Base-by-base conservation (phyloP, 2,113 vertebrate genomes). In the Neodon shergylaensis region DNA sequence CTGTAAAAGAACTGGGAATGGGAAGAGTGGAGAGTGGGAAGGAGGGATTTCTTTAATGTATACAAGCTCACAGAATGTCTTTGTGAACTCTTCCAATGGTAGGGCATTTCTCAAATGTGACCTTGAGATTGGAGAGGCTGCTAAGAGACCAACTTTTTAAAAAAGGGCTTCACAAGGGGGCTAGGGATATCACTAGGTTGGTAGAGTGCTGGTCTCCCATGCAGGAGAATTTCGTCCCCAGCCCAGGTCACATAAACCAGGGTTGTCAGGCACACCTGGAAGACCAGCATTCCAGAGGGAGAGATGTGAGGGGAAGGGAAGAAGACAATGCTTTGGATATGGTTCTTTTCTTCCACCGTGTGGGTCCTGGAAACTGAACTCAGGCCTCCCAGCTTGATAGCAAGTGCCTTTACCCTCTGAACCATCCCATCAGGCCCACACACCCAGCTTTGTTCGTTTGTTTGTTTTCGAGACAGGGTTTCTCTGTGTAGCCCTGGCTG, bases 51-150 rank as follows among this genome's bases (percentile, higher is more conserved):
- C 63, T 91, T 84, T 84, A 39, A 19, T 47, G 19, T 47, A 28
- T 12, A 36, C 28, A 42, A 76, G 52, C 42, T 89, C 73, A n/a
- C 42, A 21, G 49, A 78, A 82, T 86, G 11, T 22, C 28, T 66
- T 68, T 81, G 31, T 58, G 44, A 82, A 74, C 52, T 70, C 21
- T 94, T 90, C 82, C 11, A 44, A 93, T 94, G 44, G n/a, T 44
- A 58, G n/a, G 83, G 26, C 39, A n/a, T 79, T 96, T 92, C 87
- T 94, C 65, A 85, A 54, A 70, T 11, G 9, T 91, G n/a, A 5
- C 14, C 49, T 68, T 39, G 72, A 36, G 21, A 74, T 9, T 52
- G 21, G 66, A 94, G 49, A 44, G 24, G 39, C 16, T 42, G n/a
- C 10, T 5, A 65, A 91, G 77, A 33, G 66, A 44, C 14, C 68